phyloP scores from a whole-genome alignment of 2,797 vertebrate genomes.

The Muscicapa striata region DNA sequence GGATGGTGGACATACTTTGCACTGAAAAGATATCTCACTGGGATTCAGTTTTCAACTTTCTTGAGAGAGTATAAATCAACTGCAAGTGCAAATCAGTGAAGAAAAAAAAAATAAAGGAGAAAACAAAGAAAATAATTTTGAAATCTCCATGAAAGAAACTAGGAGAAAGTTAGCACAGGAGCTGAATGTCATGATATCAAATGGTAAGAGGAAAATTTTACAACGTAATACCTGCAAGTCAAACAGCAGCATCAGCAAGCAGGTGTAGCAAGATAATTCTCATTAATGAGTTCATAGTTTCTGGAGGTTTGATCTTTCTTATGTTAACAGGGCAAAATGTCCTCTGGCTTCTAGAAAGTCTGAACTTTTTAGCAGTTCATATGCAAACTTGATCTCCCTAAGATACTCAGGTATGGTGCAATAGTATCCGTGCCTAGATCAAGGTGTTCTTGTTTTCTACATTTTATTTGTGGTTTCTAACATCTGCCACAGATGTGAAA shows the following conservation, averaged over 20 bases:
- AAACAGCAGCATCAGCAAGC: background rate
- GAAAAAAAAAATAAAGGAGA: background rate
- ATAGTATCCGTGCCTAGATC: background rate
- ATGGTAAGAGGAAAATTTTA: background rate
- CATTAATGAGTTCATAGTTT: background rate
- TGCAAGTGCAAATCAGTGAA: background rate
- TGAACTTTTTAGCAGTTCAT: background rate
- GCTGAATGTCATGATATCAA: background rate
- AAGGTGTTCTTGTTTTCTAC: background rate
- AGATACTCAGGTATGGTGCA: background rate
- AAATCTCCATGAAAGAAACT: background rate
- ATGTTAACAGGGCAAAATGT: background rate
- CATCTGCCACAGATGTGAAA: background rate
- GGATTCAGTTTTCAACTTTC: background rate
- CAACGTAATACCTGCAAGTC: background rate
- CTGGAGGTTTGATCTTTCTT: background rate
- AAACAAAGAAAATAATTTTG: background rate
- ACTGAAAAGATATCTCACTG: background rate
- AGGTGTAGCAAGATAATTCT: background rate
- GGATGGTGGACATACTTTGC: background rate
- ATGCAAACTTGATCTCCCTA: background rate
- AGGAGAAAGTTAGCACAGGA: background rate
- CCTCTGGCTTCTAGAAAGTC: background rate
- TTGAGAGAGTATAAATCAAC: background rate
- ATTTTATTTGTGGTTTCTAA: background rate